Conservation (phyloP, 1,140 invertebrate genomes). For the Drosophila sulfurigaster region DNA sequence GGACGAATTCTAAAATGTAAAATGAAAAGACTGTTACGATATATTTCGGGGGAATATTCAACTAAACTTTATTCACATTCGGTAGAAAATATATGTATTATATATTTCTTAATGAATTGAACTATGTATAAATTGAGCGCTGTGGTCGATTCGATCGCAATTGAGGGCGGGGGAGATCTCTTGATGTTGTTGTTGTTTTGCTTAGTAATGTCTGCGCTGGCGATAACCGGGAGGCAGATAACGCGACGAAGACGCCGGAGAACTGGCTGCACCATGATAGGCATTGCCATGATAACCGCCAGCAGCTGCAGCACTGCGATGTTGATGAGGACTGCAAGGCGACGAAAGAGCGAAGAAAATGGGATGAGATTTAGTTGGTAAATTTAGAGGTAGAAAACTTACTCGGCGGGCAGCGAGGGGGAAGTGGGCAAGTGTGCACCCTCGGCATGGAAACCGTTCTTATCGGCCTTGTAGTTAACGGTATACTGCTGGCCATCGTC, state of each 20-base stretch:
- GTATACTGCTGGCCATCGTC: constrained; percentile 88
- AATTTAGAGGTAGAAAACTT: too few relatives aligned
- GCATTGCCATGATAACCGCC: constrained; percentile 53
- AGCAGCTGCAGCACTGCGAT: constrained; percentile 27
- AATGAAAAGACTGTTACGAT: too few relatives aligned
- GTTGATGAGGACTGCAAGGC: constrained; percentile 47
- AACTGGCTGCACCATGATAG: constrained; percentile 54
- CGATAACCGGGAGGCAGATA: constrained; percentile 70
- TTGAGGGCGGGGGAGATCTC: background rate
- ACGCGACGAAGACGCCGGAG: constrained; percentile 45
- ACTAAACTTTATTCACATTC: constrained; percentile 24
- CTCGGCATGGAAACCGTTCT: constrained; percentile 87
- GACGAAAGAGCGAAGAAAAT: too few relatives aligned
- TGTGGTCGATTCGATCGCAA: constrained; percentile 2
- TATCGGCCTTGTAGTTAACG: constrained; percentile 89
- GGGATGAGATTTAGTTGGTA: too few relatives aligned
- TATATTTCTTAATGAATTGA: constrained; percentile 6
- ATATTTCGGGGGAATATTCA: background rate
- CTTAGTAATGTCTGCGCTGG: constrained; percentile 67
- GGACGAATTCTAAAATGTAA: too few relatives aligned
- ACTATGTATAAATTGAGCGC: constrained; percentile 3
- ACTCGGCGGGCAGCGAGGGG: constrained; percentile 86
- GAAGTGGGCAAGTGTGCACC: constrained; percentile 93
- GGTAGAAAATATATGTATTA: constrained; percentile 7
- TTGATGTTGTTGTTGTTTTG: too few relatives aligned